Percentiles rank a stretch among this genome's conserved stretches.
Conservation (phyloP, 2,888 invertebrate genomes). For the Drosophila fulvimacula region DNA sequence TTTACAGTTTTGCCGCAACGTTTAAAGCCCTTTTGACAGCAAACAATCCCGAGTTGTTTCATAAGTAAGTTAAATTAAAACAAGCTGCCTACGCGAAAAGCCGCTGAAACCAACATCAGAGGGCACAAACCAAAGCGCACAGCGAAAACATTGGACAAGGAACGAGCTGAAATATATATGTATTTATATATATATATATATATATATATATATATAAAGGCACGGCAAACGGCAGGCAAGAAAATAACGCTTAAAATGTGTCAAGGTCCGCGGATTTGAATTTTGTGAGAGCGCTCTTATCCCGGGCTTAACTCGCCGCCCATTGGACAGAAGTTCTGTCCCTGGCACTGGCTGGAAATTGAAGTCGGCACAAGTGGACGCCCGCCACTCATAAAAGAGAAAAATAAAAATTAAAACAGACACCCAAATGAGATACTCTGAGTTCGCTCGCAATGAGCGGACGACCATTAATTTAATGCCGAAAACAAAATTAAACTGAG, state of each 20-base stretch:
- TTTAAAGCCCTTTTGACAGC: slow-evolving; percentile 63
- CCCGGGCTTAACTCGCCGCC: slow-evolving; percentile 57
- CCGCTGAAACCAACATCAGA: slow-evolving; percentile 55
- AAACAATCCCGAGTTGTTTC: slow-evolving; percentile 60
- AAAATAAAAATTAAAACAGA: slow-evolving; percentile 36
- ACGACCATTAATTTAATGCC: slow-evolving; percentile 71
- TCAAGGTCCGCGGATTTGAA: slow-evolving; percentile 72
- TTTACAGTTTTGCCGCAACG: slow-evolving; percentile 39
- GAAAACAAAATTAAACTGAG: slow-evolving; percentile 49
- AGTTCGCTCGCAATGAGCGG: slow-evolving; percentile 50
- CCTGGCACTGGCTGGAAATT: slow-evolving; percentile 28
- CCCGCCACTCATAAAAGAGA: slow-evolving; percentile 33
- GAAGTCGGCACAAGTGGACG: slow-evolving; percentile 38
- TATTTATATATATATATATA: not conserved
- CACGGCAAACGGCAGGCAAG: slow-evolving; percentile 24
- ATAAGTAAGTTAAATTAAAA: slow-evolving; percentile 71
- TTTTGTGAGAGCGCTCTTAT: slow-evolving; percentile 54
- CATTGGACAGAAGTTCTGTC: slow-evolving; percentile 32
- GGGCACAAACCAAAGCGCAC: slow-evolving; percentile 38
- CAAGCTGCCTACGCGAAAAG: slow-evolving; percentile 58
- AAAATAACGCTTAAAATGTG: slow-evolving; percentile 60
- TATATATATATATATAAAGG: slow-evolving; percentile 2
- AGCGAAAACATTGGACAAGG: slow-evolving; percentile 3
- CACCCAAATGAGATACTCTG: slow-evolving; percentile 63
- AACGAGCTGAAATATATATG: not conserved